Evolutionary conservation across 23 tunicate species (phyloP).

Genomic region (Ascidia mentula): DNA sequence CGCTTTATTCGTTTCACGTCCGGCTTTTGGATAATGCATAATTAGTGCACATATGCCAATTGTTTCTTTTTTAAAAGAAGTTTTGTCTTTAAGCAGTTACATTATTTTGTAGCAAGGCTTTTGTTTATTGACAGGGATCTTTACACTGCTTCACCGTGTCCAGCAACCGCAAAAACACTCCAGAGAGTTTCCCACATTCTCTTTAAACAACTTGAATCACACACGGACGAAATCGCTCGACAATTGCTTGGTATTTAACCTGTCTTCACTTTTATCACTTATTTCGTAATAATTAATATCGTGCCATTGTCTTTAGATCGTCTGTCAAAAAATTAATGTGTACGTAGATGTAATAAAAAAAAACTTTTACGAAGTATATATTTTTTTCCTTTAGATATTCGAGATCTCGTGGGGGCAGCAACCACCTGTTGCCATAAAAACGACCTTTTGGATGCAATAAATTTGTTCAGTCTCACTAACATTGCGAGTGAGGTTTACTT

Average conservation of each 20-base stretch:
- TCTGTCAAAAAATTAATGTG: too few species aligned
- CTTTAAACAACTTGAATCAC: slow-evolving; percentile 10
- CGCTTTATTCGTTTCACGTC: too few species aligned
- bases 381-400: slow-evolving; percentile 24
- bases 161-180: background rate
- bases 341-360: too few species aligned
- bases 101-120: too few species aligned
- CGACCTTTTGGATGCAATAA: slow-evolving; percentile 16
- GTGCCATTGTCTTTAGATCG: too few species aligned
- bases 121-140: background rate
- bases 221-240: slow-evolving; percentile 1
- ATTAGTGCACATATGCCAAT: too few species aligned
- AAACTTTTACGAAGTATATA: too few species aligned
- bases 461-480: slow-evolving; percentile 7
- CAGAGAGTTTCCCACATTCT: slow-evolving; percentile 20
- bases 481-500: slow-evolving; percentile 22
- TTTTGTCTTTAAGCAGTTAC: too few species aligned
- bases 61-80: too few species aligned
- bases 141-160: slow-evolving; percentile 13
- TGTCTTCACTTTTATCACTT: too few species aligned
- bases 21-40: too few species aligned
- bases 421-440: slow-evolving; percentile 26
- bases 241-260: slow-evolving; percentile 18
- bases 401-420: slow-evolving; percentile 21
- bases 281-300: too few species aligned